Conservation (phyloP, 2,113 vertebrate species). For the Megaceryle torquata region DNA sequence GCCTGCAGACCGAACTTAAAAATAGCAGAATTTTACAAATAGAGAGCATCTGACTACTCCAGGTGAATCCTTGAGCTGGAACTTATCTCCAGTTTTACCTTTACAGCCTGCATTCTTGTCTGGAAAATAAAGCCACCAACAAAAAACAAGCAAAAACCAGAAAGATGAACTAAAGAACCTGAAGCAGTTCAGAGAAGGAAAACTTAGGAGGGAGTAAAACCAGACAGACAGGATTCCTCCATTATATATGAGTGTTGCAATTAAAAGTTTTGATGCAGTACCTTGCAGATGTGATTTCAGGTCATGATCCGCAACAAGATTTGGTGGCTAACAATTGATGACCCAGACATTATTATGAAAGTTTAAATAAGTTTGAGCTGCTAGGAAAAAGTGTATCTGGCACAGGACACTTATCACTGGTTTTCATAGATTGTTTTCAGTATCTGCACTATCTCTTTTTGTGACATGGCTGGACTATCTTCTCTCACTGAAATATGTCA, state of each 20-base stretch:
- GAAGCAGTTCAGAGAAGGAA: not conserved
- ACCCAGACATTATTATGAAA: not conserved
- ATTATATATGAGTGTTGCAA: not conserved
- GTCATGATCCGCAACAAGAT: not conserved
- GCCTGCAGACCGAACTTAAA: not conserved
- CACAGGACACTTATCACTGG: not conserved
- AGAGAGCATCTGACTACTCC: not conserved
- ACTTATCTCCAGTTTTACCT: not conserved
- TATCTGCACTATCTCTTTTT: not conserved
- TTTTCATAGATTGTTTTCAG: not conserved
- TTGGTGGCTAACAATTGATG: not conserved
- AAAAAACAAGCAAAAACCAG: not conserved
- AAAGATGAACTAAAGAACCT: not conserved
- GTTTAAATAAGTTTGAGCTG: not conserved
- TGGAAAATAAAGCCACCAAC: not conserved
- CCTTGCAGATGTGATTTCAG: not conserved
- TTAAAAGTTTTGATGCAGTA: not conserved
- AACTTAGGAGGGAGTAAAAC: constrained; percentile 5
- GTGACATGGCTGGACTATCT: not conserved
- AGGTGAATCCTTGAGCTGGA: not conserved
- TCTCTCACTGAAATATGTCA: not conserved
- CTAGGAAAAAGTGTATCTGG: not conserved
- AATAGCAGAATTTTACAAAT: not conserved
- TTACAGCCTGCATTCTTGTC: not conserved
- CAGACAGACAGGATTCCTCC: constrained; percentile 8